These are phyloP conservation scores for Scaptomyza hsui DNA, from an alignment of 1,140 invertebrate genomes.

Conservation along the genomic window DNA sequence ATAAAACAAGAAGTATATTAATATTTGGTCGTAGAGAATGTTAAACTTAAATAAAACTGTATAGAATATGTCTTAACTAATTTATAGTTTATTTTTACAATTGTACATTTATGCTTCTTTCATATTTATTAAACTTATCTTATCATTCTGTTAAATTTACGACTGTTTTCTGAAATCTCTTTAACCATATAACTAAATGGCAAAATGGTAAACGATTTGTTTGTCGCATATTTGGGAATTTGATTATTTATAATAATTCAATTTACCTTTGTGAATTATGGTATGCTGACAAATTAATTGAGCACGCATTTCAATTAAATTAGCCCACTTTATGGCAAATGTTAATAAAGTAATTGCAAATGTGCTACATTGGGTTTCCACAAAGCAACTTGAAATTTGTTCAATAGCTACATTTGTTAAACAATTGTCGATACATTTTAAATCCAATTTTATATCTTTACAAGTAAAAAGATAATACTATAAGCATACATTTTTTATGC, in stretches of 20 bases:
- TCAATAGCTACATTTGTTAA: too few species aligned
- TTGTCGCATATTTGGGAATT: slow-evolving; percentile 1
- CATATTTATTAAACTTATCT: too few species aligned
- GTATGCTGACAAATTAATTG: slow-evolving; percentile 8
- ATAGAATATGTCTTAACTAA: too few species aligned
- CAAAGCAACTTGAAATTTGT: too few species aligned
- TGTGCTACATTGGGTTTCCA: neutral
- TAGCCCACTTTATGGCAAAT: slow-evolving; percentile 1
- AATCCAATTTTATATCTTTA: neutral
- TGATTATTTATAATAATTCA: slow-evolving; percentile 3
- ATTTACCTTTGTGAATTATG: neutral
- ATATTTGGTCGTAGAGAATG: too few species aligned
- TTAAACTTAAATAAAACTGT: too few species aligned
- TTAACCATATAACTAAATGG: neutral
- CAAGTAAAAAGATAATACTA: too few species aligned
- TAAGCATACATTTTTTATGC: neutral
- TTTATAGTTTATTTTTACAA: too few species aligned
- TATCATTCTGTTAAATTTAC: too few species aligned
- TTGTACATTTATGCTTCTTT: neutral
- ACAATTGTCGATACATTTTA: too few species aligned
- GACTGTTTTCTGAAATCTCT: neutral
- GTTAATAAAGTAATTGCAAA: neutral
- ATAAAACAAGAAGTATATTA: too few species aligned
- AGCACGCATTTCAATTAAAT: slow-evolving; percentile 11
- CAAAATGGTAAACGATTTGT: neutral